Conservation (phyloP, 2,888 invertebrate genomes). For the Pedicia rivosa region DNA sequence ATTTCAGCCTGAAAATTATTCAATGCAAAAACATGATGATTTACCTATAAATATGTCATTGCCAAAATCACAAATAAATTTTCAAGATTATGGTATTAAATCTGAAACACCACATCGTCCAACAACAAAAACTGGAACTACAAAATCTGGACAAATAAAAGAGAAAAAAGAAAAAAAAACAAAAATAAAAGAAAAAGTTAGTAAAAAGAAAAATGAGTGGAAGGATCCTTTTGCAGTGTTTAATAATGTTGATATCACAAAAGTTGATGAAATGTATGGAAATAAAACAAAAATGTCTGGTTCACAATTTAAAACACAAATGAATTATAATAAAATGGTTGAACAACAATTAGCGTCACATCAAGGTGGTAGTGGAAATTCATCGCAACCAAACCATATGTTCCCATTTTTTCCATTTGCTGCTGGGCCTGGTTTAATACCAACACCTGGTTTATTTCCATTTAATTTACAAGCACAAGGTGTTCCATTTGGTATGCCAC, state of each 20-base stretch:
- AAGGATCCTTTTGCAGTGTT: conserved; percentile 1
- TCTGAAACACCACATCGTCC: neutral
- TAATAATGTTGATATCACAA: neutral
- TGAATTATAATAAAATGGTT: neutral
- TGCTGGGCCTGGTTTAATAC: conserved; percentile 38
- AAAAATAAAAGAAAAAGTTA: conserved; percentile 2
- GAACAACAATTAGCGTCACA: conserved; percentile 17
- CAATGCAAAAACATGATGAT: conserved; percentile 9
- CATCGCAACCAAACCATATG: conserved; percentile 26
- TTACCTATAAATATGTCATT: conserved; percentile 10
- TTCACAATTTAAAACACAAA: conserved; percentile 1
- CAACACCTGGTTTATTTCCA: conserved; percentile 34
- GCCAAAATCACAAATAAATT: neutral
- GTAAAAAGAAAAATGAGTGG: too few relatives aligned
- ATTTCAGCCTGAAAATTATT: neutral
- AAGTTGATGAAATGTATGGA: conserved; percentile 1
- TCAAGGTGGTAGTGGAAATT: conserved; percentile 25
- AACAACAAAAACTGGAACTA: neutral
- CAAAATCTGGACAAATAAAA: neutral
- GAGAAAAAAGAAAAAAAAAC: conserved; percentile 2
- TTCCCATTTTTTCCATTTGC: conserved; percentile 27
- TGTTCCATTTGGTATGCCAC: neutral
- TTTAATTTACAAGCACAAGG: conserved; percentile 6
- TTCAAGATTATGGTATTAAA: neutral
- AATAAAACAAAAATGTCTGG: too few relatives aligned